phyloP scores from a whole-genome alignment of 2,888 invertebrate species.

The Dynastes hyllus region DNA sequence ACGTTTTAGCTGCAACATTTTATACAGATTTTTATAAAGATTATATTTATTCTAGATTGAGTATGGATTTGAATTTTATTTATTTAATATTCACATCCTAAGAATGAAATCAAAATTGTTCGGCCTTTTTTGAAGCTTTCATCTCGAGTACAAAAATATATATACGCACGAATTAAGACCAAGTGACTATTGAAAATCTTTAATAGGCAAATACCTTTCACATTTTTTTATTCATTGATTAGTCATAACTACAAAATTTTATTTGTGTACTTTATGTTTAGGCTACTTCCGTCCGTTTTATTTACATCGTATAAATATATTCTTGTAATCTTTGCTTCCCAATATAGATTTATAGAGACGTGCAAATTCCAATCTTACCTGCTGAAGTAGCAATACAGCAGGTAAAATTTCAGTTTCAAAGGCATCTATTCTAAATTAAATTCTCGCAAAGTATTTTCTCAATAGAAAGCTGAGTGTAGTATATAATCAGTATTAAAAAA shows the following conservation, averaged over 20 bases:
- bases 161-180: no score
- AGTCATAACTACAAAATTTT: background rate
- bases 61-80: constrained; percentile 34
- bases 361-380: background rate
- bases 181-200: no score
- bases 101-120: constrained; percentile 10
- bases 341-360: no score
- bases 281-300: constrained; percentile 27
- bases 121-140: background rate
- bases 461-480: background rate
- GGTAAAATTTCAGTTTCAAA: constrained; percentile 22
- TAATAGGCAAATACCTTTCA: background rate
- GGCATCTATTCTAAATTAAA: background rate
- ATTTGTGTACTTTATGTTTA: constrained; percentile 5
- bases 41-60: constrained; percentile 34
- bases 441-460: constrained; percentile 1
- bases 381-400: background rate
- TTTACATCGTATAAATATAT: background rate
- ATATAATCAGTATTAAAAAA: constrained; percentile 39
- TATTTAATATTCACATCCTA: background rate
- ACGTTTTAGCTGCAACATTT: constrained; percentile 41
- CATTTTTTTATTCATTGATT: no score
- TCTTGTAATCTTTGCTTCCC: no score
- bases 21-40: constrained; percentile 30
- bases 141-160: background rate